phyloP scores from a whole-genome alignment of 2,888 invertebrate species.

The Acholoe squamosa region DNA sequence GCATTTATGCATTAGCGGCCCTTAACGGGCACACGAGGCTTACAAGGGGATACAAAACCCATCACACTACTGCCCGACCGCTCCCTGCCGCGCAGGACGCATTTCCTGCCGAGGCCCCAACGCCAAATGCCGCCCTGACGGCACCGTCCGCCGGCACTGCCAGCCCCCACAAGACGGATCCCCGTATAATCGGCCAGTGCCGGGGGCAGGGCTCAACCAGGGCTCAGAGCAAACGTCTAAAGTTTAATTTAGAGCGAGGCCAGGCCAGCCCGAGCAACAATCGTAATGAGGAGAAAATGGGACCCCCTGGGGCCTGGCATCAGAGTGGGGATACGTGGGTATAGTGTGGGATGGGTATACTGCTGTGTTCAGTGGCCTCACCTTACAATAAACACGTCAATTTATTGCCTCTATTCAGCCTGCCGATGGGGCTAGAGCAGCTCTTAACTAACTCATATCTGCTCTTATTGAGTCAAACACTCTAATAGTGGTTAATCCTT shows the following conservation, averaged over 20 bases:
- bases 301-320: neutral
- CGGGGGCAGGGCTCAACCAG: constrained; percentile 34
- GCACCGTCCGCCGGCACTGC: neutral
- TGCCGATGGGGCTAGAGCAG: neutral
- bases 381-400: neutral
- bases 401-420: neutral
- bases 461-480: constrained; percentile 14
- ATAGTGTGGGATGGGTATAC: neutral
- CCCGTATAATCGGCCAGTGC: constrained; percentile 2
- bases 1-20: too few relatives aligned
- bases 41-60: constrained; percentile 25
- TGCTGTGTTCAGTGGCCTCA: neutral
- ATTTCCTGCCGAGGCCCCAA: neutral
- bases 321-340: neutral
- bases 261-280: neutral
- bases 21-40: neutral
- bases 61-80: neutral
- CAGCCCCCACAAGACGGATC: constrained; percentile 26
- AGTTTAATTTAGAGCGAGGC: constrained; percentile 37
- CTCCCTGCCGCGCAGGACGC: neutral
- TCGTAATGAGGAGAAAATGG: constrained; percentile 48
- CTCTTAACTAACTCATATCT: neutral
- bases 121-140: neutral
- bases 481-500: too few relatives aligned
- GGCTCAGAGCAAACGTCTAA: constrained; percentile 29